Base-by-base conservation (phyloP, 1,140 invertebrate species). In the Bombus ignitus region DNA sequence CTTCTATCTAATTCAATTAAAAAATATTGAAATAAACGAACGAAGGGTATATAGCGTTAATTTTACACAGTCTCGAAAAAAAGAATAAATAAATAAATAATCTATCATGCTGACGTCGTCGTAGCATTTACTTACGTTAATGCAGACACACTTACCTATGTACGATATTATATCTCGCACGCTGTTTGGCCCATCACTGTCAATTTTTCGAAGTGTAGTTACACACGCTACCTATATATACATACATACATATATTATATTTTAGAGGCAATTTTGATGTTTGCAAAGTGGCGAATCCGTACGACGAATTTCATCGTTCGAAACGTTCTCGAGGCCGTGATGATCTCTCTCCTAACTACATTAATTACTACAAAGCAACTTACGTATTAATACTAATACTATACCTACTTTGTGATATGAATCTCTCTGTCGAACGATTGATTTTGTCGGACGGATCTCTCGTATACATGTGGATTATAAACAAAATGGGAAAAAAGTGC, bases 351-450 rank as follows among this genome's bases (percentile, higher is more conserved):
- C 59, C 57, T 87, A 89, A 87, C 79, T 83, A 66, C 73, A 35
- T 78, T 78, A 78, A 78, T 84, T 75, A 80, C 77, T 89, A 44
- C 35, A 66, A 89, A 86, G 72, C 83, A 88, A 62, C 78, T 82
- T 91, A 89, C 81, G 74, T 79, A 78, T 77, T 79, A 79, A 28
- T 62, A n/a, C 59, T 62, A 53, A 62, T n/a, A 80, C 13, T 79
- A 88, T 88, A 91, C 76, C 66, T 83, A 92, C 91, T 92, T 94
- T 94, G 92, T 94, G 93, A 94, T 93, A 93, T 88, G 91, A 92
- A 92, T 89, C 73, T 86, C 73, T 86, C 71, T 88, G 74, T 76
- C 84, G 86, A 88, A 89, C 90, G 86, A 88, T 90, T 73, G 91
- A 85, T 89, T 90, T 90, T 84, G 88, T 89, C 77, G 90, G 75